Evolutionary conservation across 2,888 invertebrate species (phyloP).

Genomic region (Ischnus inquisitorius): DNA sequence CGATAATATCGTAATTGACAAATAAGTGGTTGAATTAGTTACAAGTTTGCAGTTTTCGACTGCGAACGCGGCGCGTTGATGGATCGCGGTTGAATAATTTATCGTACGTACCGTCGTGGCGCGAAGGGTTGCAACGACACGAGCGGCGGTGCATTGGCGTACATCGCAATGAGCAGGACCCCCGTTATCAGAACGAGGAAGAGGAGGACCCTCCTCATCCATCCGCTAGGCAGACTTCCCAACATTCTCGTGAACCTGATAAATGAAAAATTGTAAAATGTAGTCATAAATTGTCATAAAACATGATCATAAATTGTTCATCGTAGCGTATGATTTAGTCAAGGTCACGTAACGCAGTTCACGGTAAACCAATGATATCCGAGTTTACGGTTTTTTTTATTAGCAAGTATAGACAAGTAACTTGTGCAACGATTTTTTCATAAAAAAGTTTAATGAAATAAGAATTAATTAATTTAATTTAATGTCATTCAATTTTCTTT

Average conservation of each 20-base stretch:
- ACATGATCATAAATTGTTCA: background rate
- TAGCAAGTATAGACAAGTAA: no score
- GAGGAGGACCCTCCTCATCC: conserved; percentile 87
- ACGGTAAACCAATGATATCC: no score
- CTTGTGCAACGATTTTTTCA: no score
- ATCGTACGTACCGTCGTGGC: conserved; percentile 80
- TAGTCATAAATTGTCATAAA: background rate
- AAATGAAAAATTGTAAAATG: background rate
- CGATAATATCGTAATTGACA: background rate
- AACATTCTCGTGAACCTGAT: conserved; percentile 83
- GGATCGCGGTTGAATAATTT: background rate
- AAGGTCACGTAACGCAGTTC: no score
- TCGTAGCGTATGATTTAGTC: no score
- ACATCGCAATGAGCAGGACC: conserved; percentile 86
- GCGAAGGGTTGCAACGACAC: conserved; percentile 83
- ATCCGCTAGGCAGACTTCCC: conserved; percentile 87
- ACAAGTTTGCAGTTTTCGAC: background rate
- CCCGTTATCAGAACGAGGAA: conserved; percentile 86
- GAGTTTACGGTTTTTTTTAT: no score
- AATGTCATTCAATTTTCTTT: no score
- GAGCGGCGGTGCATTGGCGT: conserved; percentile 84
- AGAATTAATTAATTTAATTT: no score
- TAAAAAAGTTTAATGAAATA: no score
- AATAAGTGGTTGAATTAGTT: background rate
- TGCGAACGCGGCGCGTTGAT: background rate